Conservation (phyloP, 2,797 vertebrate genomes). For the Distichodus sexfasciatus region DNA sequence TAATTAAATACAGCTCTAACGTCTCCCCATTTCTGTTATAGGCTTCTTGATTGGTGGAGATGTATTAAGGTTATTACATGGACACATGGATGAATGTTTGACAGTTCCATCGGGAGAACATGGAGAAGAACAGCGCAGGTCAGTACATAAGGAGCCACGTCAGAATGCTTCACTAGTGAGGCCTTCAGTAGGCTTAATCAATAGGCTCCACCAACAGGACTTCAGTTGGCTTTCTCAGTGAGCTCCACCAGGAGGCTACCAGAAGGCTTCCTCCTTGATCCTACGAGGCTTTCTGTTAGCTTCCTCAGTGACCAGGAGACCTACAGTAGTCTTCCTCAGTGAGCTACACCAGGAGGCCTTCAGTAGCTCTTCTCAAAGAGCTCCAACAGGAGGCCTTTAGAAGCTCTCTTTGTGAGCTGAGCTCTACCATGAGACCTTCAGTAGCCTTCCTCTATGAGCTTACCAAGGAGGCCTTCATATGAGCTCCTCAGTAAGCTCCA, state of each 20-base stretch:
- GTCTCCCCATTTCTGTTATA: constrained; percentile 54
- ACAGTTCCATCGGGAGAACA: constrained; percentile 92
- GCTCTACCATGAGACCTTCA: background rate
- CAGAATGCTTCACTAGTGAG: too few relatives aligned
- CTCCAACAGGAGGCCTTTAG: background rate
- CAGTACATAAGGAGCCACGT: constrained; percentile 46
- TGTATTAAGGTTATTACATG: constrained; percentile 88
- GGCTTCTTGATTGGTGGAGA: constrained; percentile 94
- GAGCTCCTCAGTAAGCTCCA: background rate
- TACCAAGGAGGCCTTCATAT: background rate
- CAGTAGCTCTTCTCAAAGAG: background rate
- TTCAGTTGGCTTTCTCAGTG: background rate
- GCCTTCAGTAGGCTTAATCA: background rate
- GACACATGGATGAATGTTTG: constrained; percentile 96
- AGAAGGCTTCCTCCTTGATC: background rate
- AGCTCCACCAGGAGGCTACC: background rate
- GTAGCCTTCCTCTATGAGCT: background rate
- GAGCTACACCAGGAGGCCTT: background rate
- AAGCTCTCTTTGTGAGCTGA: too few relatives aligned
- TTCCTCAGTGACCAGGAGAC: background rate
- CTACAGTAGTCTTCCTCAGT: background rate
- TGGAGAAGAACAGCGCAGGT: constrained; percentile 92
- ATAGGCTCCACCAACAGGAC: background rate
- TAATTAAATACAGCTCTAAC: too few relatives aligned
- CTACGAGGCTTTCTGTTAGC: background rate